Percentiles rank a stretch among this genome's conserved stretches.
These are phyloP conservation scores for Anableps anableps DNA, from an alignment of 2,797 vertebrate genomes.

Conservation along the genomic window DNA sequence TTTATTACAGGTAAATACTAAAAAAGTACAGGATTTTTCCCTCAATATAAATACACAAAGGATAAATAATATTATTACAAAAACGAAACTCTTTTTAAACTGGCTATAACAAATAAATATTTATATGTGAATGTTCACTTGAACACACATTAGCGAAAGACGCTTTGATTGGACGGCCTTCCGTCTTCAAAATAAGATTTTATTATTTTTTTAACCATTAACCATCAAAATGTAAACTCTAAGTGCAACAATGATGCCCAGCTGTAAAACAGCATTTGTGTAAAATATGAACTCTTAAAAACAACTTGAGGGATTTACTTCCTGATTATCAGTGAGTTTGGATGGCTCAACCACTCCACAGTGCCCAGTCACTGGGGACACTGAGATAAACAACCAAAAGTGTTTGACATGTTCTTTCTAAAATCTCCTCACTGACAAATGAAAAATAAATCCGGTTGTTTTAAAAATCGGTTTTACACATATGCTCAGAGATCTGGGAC, in stretches of 20 bases:
- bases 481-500: constrained; percentile 85
- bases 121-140: constrained; percentile 98
- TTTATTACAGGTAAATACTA: constrained; percentile 94
- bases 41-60: constrained; percentile 98
- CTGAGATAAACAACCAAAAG: neutral
- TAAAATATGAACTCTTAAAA: constrained; percentile 77
- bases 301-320: constrained; percentile 25
- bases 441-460: constrained; percentile 41
- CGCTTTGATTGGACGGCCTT: constrained; percentile 86
- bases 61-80: constrained; percentile 94
- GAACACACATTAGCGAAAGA: constrained; percentile 93
- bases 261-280: constrained; percentile 80
- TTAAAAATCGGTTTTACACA: constrained; percentile 53
- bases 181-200: constrained; percentile 87
- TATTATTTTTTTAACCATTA: constrained; percentile 77
- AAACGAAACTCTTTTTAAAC: constrained; percentile 92
- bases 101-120: constrained; percentile 99
- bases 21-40: constrained; percentile 92
- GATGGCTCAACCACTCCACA: neutral
- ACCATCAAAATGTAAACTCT: constrained; percentile 99
- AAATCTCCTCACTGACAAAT: constrained; percentile 16
- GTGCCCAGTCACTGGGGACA: neutral
- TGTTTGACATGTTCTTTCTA: neutral
- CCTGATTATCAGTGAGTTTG: constrained; percentile 27
- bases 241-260: constrained; percentile 98